Evolutionary conservation across 2,888 invertebrate genomes (phyloP).

Genomic region (Azorinus chamasolen): DNA sequence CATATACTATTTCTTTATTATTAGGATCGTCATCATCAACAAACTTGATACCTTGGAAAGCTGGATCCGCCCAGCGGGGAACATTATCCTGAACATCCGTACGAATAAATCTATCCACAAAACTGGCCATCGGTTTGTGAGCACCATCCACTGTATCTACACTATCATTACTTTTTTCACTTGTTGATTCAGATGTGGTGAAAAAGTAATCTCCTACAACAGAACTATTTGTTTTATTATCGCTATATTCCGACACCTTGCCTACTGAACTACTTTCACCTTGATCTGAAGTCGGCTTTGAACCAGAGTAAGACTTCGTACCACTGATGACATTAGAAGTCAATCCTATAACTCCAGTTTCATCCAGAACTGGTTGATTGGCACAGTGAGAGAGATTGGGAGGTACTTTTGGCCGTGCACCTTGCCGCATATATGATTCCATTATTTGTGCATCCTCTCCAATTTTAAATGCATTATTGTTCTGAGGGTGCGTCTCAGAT

Average conservation of each 20-base stretch:
- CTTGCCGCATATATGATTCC: slow-evolving; percentile 67
- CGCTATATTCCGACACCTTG: slow-evolving; percentile 17
- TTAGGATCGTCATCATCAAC: slow-evolving; percentile 89
- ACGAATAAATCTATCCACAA: slow-evolving; percentile 53
- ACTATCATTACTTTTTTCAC: slow-evolving; percentile 8
- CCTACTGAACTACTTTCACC: slow-evolving; percentile 33
- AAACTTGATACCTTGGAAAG: slow-evolving; percentile 86
- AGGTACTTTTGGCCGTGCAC: slow-evolving; percentile 72
- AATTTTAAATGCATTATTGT: slow-evolving; percentile 70
- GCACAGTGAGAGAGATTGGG: slow-evolving; percentile 33
- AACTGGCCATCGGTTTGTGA: slow-evolving; percentile 42
- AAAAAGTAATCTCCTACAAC: slow-evolving; percentile 59
- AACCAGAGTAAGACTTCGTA: slow-evolving; percentile 27
- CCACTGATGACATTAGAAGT: slow-evolving; percentile 37
- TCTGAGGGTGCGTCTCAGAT: slow-evolving; percentile 73
- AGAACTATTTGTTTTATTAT: slow-evolving; percentile 14
- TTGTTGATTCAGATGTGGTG: slow-evolving; percentile 9
- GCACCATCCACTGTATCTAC: neutral
- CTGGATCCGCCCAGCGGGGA: slow-evolving; percentile 85
- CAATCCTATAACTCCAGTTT: slow-evolving; percentile 44
- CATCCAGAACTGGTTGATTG: slow-evolving; percentile 45
- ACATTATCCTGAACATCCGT: slow-evolving; percentile 44
- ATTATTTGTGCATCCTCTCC: slow-evolving; percentile 62
- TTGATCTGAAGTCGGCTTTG: slow-evolving; percentile 47
- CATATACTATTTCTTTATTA: slow-evolving; percentile 51